Percentiles rank a stretch among this genome's conserved stretches.
Conservation (phyloP, 2,797 vertebrate genomes). For the Scomberomorus guttatus region DNA sequence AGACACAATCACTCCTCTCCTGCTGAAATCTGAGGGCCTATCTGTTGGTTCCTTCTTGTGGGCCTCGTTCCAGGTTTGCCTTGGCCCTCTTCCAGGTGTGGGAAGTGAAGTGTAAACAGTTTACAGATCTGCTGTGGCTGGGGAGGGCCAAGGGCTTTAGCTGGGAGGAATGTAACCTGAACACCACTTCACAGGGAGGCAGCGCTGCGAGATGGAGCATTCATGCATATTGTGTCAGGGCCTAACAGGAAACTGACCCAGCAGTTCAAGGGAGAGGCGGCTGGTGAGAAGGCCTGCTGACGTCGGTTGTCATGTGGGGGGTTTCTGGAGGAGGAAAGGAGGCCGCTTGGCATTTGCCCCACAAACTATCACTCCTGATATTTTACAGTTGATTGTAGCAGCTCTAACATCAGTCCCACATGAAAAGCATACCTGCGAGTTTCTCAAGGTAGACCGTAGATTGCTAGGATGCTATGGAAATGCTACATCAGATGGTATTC, state of each 20-base stretch:
- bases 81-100: slow-evolving; percentile 81
- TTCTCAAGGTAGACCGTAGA: neutral
- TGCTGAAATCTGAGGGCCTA: slow-evolving; percentile 66
- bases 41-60: slow-evolving; percentile 66
- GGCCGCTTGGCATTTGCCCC: slow-evolving; percentile 48
- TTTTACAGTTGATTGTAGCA: slow-evolving; percentile 24
- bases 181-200: slow-evolving; percentile 73
- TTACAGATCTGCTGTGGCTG: slow-evolving; percentile 78
- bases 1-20: slow-evolving; percentile 79
- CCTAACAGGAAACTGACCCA: slow-evolving; percentile 69
- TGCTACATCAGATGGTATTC: too few species aligned
- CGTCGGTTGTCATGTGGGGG: slow-evolving; percentile 50
- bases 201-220: slow-evolving; percentile 60
- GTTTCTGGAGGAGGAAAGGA: slow-evolving; percentile 36
- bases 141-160: slow-evolving; percentile 71
- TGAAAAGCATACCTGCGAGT: slow-evolving; percentile 1
- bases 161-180: slow-evolving; percentile 79
- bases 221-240: slow-evolving; percentile 73
- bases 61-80: slow-evolving; percentile 88
- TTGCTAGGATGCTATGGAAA: too few species aligned
- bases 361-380: slow-evolving; percentile 20
- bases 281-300: slow-evolving; percentile 58
- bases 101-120: slow-evolving; percentile 83
- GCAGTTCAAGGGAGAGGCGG: slow-evolving; percentile 64
- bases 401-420: slow-evolving; percentile 14